Evolutionary conservation across 2,797 vertebrate species (phyloP).

Genomic region (Coreius guichenoti): DNA sequence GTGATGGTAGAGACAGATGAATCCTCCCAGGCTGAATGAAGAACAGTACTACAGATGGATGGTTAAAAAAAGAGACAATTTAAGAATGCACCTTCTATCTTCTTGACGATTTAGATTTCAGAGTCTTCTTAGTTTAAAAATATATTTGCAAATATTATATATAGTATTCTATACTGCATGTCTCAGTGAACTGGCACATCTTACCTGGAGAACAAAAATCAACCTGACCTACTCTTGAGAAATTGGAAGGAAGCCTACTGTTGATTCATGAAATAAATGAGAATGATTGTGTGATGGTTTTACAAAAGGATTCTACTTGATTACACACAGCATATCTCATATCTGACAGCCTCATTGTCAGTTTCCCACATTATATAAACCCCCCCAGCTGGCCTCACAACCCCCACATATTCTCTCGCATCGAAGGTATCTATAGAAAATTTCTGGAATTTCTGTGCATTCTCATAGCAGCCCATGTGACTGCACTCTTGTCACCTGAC

Average conservation of each 20-base stretch:
- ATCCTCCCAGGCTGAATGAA: slow-evolving; percentile 42
- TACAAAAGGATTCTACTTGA: slow-evolving; percentile 46
- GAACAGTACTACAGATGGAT: slow-evolving; percentile 50
- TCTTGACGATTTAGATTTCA: background rate
- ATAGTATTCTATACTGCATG: slow-evolving; percentile 4
- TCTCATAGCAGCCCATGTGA: slow-evolving; percentile 76
- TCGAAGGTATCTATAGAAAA: slow-evolving; percentile 69
- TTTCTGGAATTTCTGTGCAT: slow-evolving; percentile 81
- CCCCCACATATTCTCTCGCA: slow-evolving; percentile 47
- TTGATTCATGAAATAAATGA: slow-evolving; percentile 29
- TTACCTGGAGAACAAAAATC: background rate
- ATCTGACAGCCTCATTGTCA: slow-evolving; percentile 67
- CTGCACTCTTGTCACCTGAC: slow-evolving; percentile 80
- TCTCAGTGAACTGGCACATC: background rate
- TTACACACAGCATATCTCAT: slow-evolving; percentile 58
- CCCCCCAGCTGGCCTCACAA: slow-evolving; percentile 66
- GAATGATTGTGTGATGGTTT: slow-evolving; percentile 2
- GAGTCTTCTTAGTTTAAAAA: background rate
- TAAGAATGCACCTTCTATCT: slow-evolving; percentile 12
- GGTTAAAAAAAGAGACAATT: slow-evolving; percentile 28
- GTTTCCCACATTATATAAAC: slow-evolving; percentile 74
- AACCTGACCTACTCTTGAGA: background rate
- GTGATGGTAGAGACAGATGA: slow-evolving; percentile 33
- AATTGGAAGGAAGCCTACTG: slow-evolving; percentile 12
- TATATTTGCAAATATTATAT: background rate